Base-by-base conservation (phyloP, 2,797 vertebrate genomes). In the Alosa sapidissima region DNA sequence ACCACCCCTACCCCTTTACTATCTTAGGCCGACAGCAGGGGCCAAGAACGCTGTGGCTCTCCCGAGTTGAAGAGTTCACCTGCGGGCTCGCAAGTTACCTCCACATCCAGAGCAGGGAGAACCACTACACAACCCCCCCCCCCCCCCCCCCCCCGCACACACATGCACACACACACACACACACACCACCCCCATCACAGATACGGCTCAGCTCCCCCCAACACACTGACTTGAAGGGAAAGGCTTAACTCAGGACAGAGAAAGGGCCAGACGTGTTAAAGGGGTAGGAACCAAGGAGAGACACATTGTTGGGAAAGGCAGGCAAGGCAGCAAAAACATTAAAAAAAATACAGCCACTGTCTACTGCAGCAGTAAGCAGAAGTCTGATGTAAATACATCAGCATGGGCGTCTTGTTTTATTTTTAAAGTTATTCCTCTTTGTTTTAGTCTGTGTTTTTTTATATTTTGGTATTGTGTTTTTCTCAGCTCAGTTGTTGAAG, bases 21-120 rank as follows among this genome's bases (percentile, higher is more conserved):
- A 62, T 62, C 58, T 62, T 10, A 62, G 58, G 58, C n/a, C 58
- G 8, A 14, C 58, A 62, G n/a, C 8, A 24, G 58, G 55, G 58
- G 58, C 58, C 58, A 49, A 49, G 16, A 36, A 75, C 82, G 81
- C 82, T 62, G 83, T 58, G 54, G 58, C 78, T 21, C 83, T 58
- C 2, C 19, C 11, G 87, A 93, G 92, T 93, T 93, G 91, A 92
- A 93, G 89, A 93, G 93, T 93, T 94, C 93, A 94, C 87, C 89
- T 90, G 75, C 85, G 87, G 72, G 90, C 86, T 91, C 87, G 72
- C 86, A 89, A 83, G 88, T 88, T 89, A 85, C 58, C 89, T 9
- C 89, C 87, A 91, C 86, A 92, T 92, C 87, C 86, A 81, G 51
- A 81, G 51, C 90, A 85, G 83, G 83, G 84, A 88, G 75, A 19